Conservation (phyloP, 1,140 invertebrate species). For the Pseudomyrmex gracilis region DNA sequence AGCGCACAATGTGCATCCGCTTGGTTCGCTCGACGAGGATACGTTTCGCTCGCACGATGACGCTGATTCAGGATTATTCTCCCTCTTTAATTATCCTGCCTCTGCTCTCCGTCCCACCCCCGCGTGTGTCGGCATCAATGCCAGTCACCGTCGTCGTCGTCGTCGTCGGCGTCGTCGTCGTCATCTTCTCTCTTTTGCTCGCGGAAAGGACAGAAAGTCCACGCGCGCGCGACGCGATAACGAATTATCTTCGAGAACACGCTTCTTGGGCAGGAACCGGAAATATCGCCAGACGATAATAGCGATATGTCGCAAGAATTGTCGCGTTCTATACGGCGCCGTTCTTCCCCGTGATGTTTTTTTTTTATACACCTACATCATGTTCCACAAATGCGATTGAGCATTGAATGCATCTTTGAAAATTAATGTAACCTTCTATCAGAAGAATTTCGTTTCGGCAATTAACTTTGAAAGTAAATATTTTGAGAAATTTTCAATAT, state of each 20-base stretch:
- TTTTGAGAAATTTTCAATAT: background rate
- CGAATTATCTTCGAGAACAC: conserved; percentile 79
- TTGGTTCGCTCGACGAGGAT: conserved; percentile 62
- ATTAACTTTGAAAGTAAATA: background rate
- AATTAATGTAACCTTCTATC: too few species aligned
- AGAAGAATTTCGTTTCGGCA: background rate
- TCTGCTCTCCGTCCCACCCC: conserved; percentile 47
- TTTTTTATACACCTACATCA: conserved; percentile 45
- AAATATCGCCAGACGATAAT: conserved; percentile 78
- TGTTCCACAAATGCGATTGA: background rate
- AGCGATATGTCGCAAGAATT: conserved; percentile 79
- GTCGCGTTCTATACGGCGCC: conserved; percentile 45
- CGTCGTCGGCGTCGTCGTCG: conserved; percentile 52
- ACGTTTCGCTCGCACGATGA: conserved; percentile 68
- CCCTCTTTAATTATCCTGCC: conserved; percentile 71
- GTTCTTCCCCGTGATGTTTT: conserved; percentile 33
- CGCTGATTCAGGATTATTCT: conserved; percentile 73
- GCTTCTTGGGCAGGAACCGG: conserved; percentile 83
- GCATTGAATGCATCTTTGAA: background rate
- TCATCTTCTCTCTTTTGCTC: conserved; percentile 70
- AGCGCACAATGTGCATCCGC: conserved; percentile 71
- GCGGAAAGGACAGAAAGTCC: conserved; percentile 66
- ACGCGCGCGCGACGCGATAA: conserved; percentile 68
- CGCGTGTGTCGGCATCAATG: conserved; percentile 42
- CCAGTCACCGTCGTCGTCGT: conserved; percentile 53